Evolutionary conservation across 2,888 invertebrate genomes (phyloP).

Genomic region (Onthophagus sagittarius): DNA sequence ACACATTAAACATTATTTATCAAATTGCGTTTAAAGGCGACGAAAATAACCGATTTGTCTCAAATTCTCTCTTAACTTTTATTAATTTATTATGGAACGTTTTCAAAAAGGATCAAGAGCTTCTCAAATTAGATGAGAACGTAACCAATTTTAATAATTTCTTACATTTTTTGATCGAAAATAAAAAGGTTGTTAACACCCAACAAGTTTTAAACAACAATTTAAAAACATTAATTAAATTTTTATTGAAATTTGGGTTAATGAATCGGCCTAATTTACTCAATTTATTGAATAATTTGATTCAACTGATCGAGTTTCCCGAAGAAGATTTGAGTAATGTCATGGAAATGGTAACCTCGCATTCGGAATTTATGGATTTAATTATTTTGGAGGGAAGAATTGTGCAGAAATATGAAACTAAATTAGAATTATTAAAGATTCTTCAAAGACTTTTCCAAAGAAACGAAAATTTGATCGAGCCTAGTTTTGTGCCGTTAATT

Average conservation of each 20-base stretch:
- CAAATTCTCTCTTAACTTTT: constrained; percentile 55
- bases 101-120: constrained; percentile 46
- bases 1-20: constrained; percentile 54
- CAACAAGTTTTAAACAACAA: constrained; percentile 41
- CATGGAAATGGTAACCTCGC: constrained; percentile 71
- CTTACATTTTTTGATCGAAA: background rate
- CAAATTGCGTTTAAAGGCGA: constrained; percentile 16
- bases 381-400: constrained; percentile 53
- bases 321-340: constrained; percentile 54
- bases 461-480: constrained; percentile 62
- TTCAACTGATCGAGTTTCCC: constrained; percentile 53
- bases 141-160: constrained; percentile 1
- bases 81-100: constrained; percentile 53
- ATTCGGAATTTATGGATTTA: constrained; percentile 72
- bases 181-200: background rate
- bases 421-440: constrained; percentile 63
- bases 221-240: constrained; percentile 61
- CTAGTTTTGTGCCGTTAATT: constrained; percentile 69
- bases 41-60: constrained; percentile 45
- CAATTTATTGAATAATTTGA: constrained; percentile 55
- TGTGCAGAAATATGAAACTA: constrained; percentile 41
- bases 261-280: constrained; percentile 34
- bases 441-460: constrained; percentile 60
- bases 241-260: constrained; percentile 64
- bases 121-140: constrained; percentile 23